phyloP scores from a whole-genome alignment of 2,113 vertebrate species.

The Tupaia tana region DNA sequence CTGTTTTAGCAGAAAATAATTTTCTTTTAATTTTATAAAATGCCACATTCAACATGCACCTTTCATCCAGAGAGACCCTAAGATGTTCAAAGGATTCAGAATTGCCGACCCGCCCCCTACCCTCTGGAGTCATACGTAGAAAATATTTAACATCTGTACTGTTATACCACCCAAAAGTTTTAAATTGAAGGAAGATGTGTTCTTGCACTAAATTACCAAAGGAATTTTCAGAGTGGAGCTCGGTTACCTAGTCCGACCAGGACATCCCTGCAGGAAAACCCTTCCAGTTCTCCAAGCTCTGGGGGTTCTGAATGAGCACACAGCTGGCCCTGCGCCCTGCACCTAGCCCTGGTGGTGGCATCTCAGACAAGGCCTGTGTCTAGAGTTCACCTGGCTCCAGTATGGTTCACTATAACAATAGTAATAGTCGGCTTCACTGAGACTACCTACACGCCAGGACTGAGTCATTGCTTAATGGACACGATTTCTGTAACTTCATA shows the following conservation, averaged over 20 bases:
- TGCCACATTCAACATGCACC: constrained; percentile 60
- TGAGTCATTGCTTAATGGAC: neutral
- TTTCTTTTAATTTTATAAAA: constrained; percentile 76
- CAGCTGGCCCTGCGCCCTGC: neutral
- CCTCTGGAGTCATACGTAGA: constrained; percentile 54
- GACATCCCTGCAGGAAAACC: neutral
- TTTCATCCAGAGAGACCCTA: constrained; percentile 74
- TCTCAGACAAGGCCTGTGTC: neutral
- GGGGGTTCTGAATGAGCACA: neutral
- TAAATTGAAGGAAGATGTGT: constrained; percentile 78
- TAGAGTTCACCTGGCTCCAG: neutral
- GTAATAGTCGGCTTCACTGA: neutral
- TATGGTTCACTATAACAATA: neutral
- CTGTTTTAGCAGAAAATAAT: constrained; percentile 68
- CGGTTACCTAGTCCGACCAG: constrained; percentile 29
- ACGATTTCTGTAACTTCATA: neutral
- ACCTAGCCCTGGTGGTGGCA: neutral
- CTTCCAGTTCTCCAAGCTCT: neutral
- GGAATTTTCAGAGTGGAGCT: constrained; percentile 57
- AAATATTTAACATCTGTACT: constrained; percentile 78
- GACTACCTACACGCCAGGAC: neutral
- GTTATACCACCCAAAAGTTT: constrained; percentile 72
- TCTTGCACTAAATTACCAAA: constrained; percentile 64
- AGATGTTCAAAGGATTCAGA: constrained; percentile 78
- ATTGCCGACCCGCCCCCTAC: neutral